These are phyloP conservation scores for Garrulus glandarius DNA, from an alignment of 2,797 vertebrate genomes.

Conservation along the genomic window DNA sequence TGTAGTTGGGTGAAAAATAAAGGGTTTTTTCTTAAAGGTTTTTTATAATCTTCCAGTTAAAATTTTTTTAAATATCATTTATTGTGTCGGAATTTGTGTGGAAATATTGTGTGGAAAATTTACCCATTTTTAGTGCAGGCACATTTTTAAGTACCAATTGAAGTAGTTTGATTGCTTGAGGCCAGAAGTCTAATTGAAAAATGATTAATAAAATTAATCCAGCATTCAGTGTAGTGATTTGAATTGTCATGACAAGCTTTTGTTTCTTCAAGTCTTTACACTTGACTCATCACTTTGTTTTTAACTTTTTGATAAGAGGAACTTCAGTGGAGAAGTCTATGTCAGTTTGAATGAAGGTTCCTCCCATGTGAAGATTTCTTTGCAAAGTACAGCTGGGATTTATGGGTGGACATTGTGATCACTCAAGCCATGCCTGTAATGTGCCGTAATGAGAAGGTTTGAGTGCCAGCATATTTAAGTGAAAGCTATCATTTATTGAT, in stretches of 20 bases:
- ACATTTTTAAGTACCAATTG: not conserved
- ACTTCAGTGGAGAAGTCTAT: not conserved
- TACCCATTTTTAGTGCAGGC: not conserved
- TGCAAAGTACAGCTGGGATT: not conserved
- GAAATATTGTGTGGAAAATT: not conserved
- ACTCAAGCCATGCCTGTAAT: not conserved
- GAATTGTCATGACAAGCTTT: not conserved
- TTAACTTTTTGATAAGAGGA: not conserved
- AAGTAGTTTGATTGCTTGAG: not conserved
- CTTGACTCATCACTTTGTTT: not conserved
- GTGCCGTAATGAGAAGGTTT: not conserved
- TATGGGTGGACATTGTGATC: not conserved
- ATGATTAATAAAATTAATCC: not conserved
- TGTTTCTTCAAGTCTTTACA: not conserved
- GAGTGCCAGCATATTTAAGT: not conserved
- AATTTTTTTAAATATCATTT: not conserved
- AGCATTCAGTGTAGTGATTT: not conserved
- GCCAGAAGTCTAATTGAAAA: not conserved
- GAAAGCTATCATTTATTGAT: not conserved
- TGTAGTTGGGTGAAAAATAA: not conserved
- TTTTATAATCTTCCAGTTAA: not conserved
- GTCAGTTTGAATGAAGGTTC: not conserved
- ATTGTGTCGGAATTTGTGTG: not conserved
- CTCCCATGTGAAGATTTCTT: not conserved
- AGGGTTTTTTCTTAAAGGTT: not conserved